These are phyloP conservation scores for Streptopelia turtur DNA, from an alignment of 2,797 vertebrate species.

Conservation along the genomic window DNA sequence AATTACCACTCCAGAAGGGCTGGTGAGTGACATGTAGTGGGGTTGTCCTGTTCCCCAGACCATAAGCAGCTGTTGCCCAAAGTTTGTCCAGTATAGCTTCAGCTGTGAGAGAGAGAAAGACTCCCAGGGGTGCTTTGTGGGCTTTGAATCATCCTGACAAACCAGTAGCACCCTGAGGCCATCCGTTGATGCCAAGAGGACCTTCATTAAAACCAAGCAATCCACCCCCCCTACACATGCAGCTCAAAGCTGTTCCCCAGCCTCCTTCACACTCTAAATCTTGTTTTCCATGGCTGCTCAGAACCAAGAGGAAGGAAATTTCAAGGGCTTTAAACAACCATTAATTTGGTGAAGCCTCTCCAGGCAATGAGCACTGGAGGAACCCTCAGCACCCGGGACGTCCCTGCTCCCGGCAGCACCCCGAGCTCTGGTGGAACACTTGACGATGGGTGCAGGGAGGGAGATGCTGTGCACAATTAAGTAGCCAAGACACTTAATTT, in stretches of 20 bases:
- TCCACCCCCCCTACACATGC: no score
- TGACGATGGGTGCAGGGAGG: neutral
- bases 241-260: neutral
- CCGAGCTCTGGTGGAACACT: slow-evolving; percentile 47
- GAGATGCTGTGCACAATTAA: slow-evolving; percentile 39
- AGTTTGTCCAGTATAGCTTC: neutral
- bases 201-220: neutral
- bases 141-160: neutral
- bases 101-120: neutral
- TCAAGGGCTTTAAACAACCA: slow-evolving; percentile 64
- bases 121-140: neutral
- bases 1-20: neutral
- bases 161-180: neutral
- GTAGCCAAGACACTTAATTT: slow-evolving; percentile 45
- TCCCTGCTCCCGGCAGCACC: neutral
- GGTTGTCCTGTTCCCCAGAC: neutral
- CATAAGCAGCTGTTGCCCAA: neutral
- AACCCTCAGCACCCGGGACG: neutral
- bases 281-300: slow-evolving; percentile 57
- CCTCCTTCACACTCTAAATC: slow-evolving; percentile 72
- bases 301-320: slow-evolving; percentile 53
- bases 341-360: slow-evolving; percentile 57
- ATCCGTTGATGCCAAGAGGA: neutral
- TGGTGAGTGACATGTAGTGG: neutral
- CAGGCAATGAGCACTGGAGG: slow-evolving; percentile 59